Base-by-base conservation (phyloP, 2,113 vertebrate species). In the Jaculus jaculus region DNA sequence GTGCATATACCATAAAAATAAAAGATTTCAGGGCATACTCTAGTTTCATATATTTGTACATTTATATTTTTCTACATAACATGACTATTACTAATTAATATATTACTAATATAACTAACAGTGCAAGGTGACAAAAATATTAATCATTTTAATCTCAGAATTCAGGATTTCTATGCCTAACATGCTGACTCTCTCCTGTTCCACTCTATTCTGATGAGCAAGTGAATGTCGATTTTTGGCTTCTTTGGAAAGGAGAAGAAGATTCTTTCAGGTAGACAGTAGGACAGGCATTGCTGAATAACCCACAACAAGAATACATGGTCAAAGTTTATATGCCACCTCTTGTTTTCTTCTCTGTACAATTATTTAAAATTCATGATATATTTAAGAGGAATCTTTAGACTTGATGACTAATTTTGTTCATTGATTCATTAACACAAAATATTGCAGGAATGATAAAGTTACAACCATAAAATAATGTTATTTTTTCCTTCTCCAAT, bases 151-250 rank as follows among this genome's bases (percentile, higher is more conserved):
- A 11, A 89, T 69, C 73, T 84, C 23, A 85, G 63, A 26, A 28
- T 26, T 58, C 20, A 42, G 15, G 54, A 18, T 54, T 63, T 6
- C 51, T 74, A 17, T 51, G 5, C 3, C 4, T 18, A 5, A 73
- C 9, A 34, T 7, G 54, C 8, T 12, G 23, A 9, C 7, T 51
- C n/a, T 61, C 42, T 78, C 16, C 28, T 92, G 21, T 13, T 74
- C 10, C 10, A 9, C 23, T 2, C 23, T 7, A 8, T 4, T 61
- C 16, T 30, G 1, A 23, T 23, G 3, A 12, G 21, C 30, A 51
- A 34, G 13, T 72, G 0, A 20, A 23, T 4, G 3, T 58, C 1
- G 16, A 8, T 32, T 5, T 47, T 30, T 61, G 12, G 2, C 20
- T 47, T 8, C n/a, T 4, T 65, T 8, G 15, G 1, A 72, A 32